Conservation (phyloP, 2,797 vertebrate genomes). For the Amazonetta brasiliensis region DNA sequence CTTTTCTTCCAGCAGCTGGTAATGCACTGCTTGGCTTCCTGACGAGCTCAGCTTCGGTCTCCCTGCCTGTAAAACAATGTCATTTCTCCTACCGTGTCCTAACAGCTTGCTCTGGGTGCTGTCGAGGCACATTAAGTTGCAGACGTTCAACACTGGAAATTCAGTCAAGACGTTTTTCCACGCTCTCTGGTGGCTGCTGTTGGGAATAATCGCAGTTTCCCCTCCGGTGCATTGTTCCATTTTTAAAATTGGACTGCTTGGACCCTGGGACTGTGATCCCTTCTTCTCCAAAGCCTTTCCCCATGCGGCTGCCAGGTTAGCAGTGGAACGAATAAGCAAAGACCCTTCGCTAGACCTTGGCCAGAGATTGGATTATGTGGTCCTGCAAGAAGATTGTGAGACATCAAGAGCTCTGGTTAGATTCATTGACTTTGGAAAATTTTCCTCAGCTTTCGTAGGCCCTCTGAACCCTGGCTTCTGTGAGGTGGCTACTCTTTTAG, state of each 20-base stretch:
- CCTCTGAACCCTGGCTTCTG: constrained; percentile 90
- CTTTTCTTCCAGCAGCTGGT: constrained; percentile 5
- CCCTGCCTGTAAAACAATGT: constrained; percentile 81
- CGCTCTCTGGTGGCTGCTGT: constrained; percentile 77
- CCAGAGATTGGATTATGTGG: constrained; percentile 81
- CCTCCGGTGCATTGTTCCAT: constrained; percentile 76
- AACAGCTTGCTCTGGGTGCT: constrained; percentile 73
- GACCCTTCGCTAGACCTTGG: constrained; percentile 81
- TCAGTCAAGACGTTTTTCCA: constrained; percentile 62
- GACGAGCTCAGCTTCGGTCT: not conserved
- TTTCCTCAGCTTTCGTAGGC: constrained; percentile 87
- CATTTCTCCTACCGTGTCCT: constrained; percentile 74
- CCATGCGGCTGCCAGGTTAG: constrained; percentile 84
- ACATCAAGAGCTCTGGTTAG: constrained; percentile 83
- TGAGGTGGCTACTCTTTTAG: constrained; percentile 85
- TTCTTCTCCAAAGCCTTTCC: constrained; percentile 90
- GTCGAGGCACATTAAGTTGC: constrained; percentile 55
- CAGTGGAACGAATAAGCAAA: constrained; percentile 84
- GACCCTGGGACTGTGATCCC: constrained; percentile 90
- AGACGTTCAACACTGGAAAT: constrained; percentile 57
- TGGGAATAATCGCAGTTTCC: constrained; percentile 80
- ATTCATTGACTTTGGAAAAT: constrained; percentile 83
- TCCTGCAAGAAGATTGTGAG: constrained; percentile 89
- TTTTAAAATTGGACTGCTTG: constrained; percentile 87
- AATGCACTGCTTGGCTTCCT: not conserved